Conservation (phyloP, 1,140 invertebrate genomes). For the Lanistes nyassanus region DNA sequence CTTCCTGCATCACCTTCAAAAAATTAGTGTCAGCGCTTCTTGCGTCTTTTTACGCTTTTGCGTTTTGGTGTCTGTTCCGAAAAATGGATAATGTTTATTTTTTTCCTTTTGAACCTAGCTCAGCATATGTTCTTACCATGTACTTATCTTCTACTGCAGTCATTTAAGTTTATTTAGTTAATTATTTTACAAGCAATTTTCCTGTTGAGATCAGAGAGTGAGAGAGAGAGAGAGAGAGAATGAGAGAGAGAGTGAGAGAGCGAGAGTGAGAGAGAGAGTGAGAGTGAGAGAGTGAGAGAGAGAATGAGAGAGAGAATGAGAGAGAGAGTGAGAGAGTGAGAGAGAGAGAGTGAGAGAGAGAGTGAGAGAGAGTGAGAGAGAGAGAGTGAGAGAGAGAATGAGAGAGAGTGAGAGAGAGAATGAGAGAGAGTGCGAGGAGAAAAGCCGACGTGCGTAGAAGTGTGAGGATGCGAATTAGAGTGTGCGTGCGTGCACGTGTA, state of each 20-base stretch:
- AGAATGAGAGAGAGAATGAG: background rate
- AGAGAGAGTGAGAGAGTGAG: constrained; percentile 3
- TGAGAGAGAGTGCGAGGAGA: background rate
- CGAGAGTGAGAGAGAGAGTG: background rate
- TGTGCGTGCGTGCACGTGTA: constrained; percentile 7
- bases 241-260: background rate
- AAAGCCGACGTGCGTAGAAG: background rate
- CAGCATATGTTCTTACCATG: background rate
- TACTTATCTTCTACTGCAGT: background rate
- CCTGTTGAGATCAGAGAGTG: no score
- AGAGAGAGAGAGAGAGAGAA: constrained; percentile 1
- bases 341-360: constrained; percentile 4
- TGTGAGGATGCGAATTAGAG: background rate
- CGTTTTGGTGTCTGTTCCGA: background rate
- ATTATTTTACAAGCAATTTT: no score
- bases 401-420: background rate
- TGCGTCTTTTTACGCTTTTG: no score
- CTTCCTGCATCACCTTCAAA: no score
- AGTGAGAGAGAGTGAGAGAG: background rate
- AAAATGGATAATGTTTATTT: background rate
- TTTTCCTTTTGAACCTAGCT: background rate
- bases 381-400: constrained; percentile 3
- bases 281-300: background rate
- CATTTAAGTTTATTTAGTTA: no score
- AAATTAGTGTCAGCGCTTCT: no score